Evolutionary conservation across 2,113 vertebrate species (phyloP), one percentile per base, ranked within the genome.

Genomic region (Poeciliopsis turrubarensis): DNA sequence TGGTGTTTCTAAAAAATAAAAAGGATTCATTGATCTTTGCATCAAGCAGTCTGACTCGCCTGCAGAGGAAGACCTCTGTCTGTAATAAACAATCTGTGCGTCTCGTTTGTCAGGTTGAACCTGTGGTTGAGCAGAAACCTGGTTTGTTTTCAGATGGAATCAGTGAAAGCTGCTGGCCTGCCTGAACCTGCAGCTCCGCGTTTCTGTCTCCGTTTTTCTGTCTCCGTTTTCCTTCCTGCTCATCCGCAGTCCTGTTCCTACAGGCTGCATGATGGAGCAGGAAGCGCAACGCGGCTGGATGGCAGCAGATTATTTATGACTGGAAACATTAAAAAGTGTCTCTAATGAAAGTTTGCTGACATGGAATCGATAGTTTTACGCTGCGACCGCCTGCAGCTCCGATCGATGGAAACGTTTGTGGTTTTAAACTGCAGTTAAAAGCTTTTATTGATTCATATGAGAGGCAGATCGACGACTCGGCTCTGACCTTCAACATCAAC

Each of bases 341-440:
- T 10, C 5, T 30, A 11, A 64, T 65, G 41, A 76, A 73, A 54
- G 65, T 69, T 67, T 1, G 15, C 17, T 60, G 41, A 57, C 14
- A 11, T 34, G 54, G 51, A 54, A 62, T 78, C 71, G 26, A 65
- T 78, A 30, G 2, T 2, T 4, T 26, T 12, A 30, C 19, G 1
- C 37, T 73, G 54, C 34, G 71, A 51, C n/a, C 29, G 64, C 80
- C 83, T 68, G 31, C 68, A 64, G 82, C 81, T 25, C n/a, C 25
- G 70, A 76, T 84, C 75, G 32, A 70, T 76, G 29, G 25, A 22
- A 7, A 17, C 68, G 11, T 54, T 51, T 26, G 67, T 68, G 2
- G 41, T 29, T 73, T 72, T 70, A 65, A 81, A 70, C 47, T n/a
- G 60, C n/a, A 0, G 3, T 70, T 70, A 77, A 82, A 65, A 47